These are phyloP conservation scores for Istiophorus platypterus DNA, from an alignment of 2,113 vertebrate genomes.

Conservation along the genomic window DNA sequence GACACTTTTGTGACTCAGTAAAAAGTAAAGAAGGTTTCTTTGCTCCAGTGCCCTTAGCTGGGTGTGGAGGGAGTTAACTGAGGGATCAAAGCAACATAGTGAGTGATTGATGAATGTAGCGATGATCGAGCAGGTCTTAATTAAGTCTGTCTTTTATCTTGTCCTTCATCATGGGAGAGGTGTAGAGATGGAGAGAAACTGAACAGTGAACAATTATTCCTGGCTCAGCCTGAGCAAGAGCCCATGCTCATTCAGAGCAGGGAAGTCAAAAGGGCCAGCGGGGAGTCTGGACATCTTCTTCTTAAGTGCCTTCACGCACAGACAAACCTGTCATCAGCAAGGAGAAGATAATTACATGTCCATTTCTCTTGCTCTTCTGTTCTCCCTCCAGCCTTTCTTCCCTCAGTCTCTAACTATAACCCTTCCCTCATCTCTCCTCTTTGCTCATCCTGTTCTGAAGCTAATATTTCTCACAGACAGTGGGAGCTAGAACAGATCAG, in stretches of 20 bases:
- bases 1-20: slow-evolving; percentile 19
- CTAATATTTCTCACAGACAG: slow-evolving; percentile 5
- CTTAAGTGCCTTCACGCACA: slow-evolving; percentile 38
- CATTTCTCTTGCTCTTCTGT: slow-evolving; percentile 8
- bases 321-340: slow-evolving; percentile 39
- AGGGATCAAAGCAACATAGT: slow-evolving; percentile 48
- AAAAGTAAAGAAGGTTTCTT: slow-evolving; percentile 7
- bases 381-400: not conserved
- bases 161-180: slow-evolving; percentile 42
- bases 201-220: slow-evolving; percentile 29
- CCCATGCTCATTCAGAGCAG: slow-evolving; percentile 39
- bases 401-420: not conserved
- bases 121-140: slow-evolving; percentile 53
- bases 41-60: slow-evolving; percentile 16
- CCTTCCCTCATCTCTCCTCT: not conserved
- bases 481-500: slow-evolving; percentile 15
- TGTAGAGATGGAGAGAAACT: slow-evolving; percentile 28
- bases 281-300: slow-evolving; percentile 38
- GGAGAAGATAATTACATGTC: slow-evolving; percentile 27
- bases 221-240: slow-evolving; percentile 28
- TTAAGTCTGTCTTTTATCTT: slow-evolving; percentile 68
- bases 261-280: slow-evolving; percentile 29
- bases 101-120: slow-evolving; percentile 59
- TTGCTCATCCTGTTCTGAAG: not conserved
- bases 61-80: slow-evolving; percentile 15